A percentile compares a stretch with the other conserved stretches of the same genome.
These are phyloP conservation scores for Rhea pennata DNA, from an alignment of 2,113 vertebrate genomes.

Conservation along the genomic window DNA sequence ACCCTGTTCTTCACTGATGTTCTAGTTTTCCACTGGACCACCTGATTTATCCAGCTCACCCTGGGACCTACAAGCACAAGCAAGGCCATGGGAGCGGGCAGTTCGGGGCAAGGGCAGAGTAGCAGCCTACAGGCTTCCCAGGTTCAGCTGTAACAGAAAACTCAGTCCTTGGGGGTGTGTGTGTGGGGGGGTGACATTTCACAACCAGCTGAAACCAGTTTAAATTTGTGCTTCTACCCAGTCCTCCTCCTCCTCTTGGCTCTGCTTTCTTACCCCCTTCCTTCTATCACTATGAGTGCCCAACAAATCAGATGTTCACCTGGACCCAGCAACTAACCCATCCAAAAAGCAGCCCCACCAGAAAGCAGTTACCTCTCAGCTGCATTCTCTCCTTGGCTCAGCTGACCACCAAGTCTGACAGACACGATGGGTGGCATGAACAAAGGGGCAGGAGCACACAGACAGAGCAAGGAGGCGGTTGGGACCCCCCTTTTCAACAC, in stretches of 20 bases:
- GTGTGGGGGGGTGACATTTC: background rate
- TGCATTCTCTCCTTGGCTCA: background rate
- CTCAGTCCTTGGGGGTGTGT: background rate
- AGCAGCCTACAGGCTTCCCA: background rate
- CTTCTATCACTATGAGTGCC: background rate
- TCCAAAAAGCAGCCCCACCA: background rate
- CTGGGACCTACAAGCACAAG: accelerated
- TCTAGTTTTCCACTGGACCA: background rate
- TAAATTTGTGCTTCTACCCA: background rate
- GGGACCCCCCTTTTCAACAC: background rate
- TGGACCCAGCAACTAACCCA: background rate
- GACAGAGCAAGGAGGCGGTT: too few relatives aligned
- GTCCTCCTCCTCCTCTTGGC: background rate
- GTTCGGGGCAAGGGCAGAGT: background rate
- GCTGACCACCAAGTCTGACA: background rate
- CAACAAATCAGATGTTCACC: background rate
- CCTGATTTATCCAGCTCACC: background rate
- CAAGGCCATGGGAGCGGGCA: accelerated
- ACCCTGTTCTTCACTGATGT: accelerated
- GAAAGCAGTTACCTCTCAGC: background rate
- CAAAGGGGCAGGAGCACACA: too few relatives aligned
- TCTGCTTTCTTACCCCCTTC: accelerated
- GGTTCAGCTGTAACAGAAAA: background rate
- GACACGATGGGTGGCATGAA: background rate
- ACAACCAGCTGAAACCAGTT: background rate